Evolutionary conservation across 2,797 vertebrate genomes (phyloP).

Genomic region (Pampus argenteus): DNA sequence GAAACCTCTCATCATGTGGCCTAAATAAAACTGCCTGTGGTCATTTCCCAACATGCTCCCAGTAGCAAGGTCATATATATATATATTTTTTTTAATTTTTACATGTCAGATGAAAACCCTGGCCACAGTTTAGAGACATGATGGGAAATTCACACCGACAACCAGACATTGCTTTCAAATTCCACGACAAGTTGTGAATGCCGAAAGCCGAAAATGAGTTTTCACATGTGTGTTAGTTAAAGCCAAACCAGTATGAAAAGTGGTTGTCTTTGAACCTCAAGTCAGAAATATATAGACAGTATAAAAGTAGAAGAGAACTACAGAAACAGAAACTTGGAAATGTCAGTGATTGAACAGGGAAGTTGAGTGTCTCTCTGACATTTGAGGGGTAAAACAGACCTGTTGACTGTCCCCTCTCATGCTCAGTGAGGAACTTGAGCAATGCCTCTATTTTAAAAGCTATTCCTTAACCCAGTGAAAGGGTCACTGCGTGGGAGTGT

Average conservation of each 20-base stretch:
- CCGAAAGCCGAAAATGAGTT: too few relatives aligned
- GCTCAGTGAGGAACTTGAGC: constrained; percentile 14
- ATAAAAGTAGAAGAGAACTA: too few relatives aligned
- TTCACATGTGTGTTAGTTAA: too few relatives aligned
- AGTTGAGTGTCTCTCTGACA: neutral
- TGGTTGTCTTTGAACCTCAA: too few relatives aligned
- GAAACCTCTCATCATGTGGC: constrained; percentile 29
- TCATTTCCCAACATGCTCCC: constrained; percentile 13
- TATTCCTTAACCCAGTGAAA: constrained; percentile 21
- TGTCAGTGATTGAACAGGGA: neutral
- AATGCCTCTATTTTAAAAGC: constrained; percentile 12
- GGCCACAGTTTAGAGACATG: constrained; percentile 2
- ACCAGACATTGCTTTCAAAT: neutral
- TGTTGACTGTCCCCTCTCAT: neutral
- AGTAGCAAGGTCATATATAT: constrained; percentile 33
- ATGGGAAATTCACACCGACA: constrained; percentile 4
- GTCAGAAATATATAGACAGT: too few relatives aligned
- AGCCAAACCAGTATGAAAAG: too few relatives aligned
- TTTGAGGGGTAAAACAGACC: neutral
- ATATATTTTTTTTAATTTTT: too few relatives aligned
- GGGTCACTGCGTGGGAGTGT: constrained; percentile 9
- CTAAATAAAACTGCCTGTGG: constrained; percentile 29
- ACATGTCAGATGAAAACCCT: constrained; percentile 29
- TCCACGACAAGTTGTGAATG: neutral
- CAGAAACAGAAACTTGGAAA: too few relatives aligned